phyloP scores from a whole-genome alignment of 2,888 invertebrate species.

The Acronicta psi region DNA sequence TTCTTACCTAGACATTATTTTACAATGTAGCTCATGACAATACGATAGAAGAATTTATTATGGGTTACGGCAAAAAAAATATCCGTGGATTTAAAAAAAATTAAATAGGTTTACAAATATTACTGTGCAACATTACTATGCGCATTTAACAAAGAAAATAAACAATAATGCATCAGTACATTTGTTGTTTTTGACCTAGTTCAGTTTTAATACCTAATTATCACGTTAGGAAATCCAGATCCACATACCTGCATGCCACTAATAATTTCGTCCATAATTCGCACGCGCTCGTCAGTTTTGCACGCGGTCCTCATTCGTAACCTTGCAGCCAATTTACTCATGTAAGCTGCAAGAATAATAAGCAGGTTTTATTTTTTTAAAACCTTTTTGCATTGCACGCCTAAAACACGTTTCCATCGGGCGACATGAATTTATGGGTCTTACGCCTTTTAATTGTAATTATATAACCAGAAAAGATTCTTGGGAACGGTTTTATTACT shows the following conservation, averaged over 20 bases:
- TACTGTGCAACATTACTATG: too few species aligned
- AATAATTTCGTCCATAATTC: constrained; percentile 98
- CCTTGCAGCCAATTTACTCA: constrained; percentile 90
- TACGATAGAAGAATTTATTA: too few species aligned
- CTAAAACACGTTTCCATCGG: constrained; percentile 21
- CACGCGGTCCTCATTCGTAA: constrained; percentile 94
- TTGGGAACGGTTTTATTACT: constrained; percentile 3
- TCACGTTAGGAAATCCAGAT: constrained; percentile 19
- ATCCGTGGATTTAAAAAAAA: too few species aligned
- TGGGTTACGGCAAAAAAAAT: too few species aligned
- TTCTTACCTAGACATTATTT: too few species aligned
- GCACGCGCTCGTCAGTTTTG: constrained; percentile 96
- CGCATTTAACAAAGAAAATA: background rate
- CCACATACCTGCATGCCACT: constrained; percentile 96
- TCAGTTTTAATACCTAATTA: constrained; percentile 18
- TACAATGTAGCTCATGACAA: too few species aligned
- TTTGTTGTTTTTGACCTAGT: constrained; percentile 1
- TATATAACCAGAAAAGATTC: constrained; percentile 24
- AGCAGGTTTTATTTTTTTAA: constrained; percentile 18
- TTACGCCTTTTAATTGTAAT: constrained; percentile 26
- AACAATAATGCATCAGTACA: background rate
- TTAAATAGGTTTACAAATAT: too few species aligned
- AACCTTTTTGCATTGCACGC: constrained; percentile 17
- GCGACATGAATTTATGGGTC: constrained; percentile 22
- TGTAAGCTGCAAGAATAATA: constrained; percentile 85